phyloP scores from a whole-genome alignment of 1,140 invertebrate genomes.

The Heliconius hermathena region DNA sequence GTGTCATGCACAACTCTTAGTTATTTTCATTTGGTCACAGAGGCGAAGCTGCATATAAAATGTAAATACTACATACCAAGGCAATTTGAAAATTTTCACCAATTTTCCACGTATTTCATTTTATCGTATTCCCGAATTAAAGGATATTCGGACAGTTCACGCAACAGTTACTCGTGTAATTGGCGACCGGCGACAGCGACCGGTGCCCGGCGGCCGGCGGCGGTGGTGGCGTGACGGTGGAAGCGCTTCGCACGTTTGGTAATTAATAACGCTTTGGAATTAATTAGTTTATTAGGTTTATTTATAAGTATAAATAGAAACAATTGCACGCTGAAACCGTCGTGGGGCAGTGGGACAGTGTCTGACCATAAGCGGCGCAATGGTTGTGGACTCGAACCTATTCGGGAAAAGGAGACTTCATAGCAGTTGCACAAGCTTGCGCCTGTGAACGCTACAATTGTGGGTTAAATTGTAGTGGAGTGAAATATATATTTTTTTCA shows the following conservation, averaged over 20 bases:
- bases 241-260: background rate
- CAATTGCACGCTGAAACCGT: too few relatives aligned
- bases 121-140: background rate
- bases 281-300: background rate
- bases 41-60: too few relatives aligned
- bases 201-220: background rate
- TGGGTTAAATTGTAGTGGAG: too few relatives aligned
- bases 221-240: background rate
- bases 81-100: background rate
- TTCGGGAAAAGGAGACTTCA: too few relatives aligned
- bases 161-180: conserved; percentile 19
- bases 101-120: background rate
- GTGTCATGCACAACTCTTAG: background rate
- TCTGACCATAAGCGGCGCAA: too few relatives aligned
- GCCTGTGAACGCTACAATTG: too few relatives aligned
- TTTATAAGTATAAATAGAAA: background rate
- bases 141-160: conserved; percentile 16
- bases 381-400: too few relatives aligned
- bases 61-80: background rate
- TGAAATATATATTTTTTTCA: too few relatives aligned
- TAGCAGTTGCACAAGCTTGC: too few relatives aligned
- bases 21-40: background rate
- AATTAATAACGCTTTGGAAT: background rate
- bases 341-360: too few relatives aligned
- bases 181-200: background rate